Evolutionary conservation across 2,797 vertebrate species (phyloP), one percentile per base, ranked within the genome.

Genomic region (Diplodus puntazzo): DNA sequence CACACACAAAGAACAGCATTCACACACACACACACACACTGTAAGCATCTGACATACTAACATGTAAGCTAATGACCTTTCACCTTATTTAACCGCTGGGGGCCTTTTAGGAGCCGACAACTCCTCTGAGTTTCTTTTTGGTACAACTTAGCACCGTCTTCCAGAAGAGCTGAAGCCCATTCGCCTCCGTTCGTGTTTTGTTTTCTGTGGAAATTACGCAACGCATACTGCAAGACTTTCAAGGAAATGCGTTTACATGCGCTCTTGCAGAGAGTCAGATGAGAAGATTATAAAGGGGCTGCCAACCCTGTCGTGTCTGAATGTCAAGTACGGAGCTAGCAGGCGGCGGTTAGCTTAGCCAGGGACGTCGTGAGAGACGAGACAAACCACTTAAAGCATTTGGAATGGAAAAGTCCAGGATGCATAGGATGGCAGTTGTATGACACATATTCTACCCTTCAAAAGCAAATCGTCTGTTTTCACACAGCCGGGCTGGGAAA

Each of bases 41-140:
- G 39, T 21, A 57, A 61, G 62, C 8, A 34, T 65, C 55, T 57
- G 58, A 75, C 39, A 59, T 17, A 50, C 11, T 58, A 61, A 43
- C 53, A 59, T 45, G 60, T 20, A 39, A 39, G 54, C 61, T n/a
- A 60, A 59, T 5, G 62, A 65, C 39, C 63, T 76, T 59, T 66
- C 57, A 80, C 72, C 62, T 83, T 30, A 53, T 69, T 81, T 34
- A 54, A 59, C 50, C 64, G 12, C 14, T 20, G 43, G 30, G 64
- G 59, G 25, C 53, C 55, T 81, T 74, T 75, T 27, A 30, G 42
- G 57, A 63, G 60, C 3, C 12, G 20, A 65, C 48, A 30, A 7
- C 48, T 57, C 13, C 14, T 52, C 13, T 20, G 20, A 58, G 21
- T 66, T 48, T 45, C 7, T 34, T 30, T 30, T 30, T 30, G 3